Percentiles rank a stretch among this genome's conserved stretches.
Evolutionary conservation across 2,888 invertebrate species (phyloP).

Genomic region (Plagodis dolabraria): DNA sequence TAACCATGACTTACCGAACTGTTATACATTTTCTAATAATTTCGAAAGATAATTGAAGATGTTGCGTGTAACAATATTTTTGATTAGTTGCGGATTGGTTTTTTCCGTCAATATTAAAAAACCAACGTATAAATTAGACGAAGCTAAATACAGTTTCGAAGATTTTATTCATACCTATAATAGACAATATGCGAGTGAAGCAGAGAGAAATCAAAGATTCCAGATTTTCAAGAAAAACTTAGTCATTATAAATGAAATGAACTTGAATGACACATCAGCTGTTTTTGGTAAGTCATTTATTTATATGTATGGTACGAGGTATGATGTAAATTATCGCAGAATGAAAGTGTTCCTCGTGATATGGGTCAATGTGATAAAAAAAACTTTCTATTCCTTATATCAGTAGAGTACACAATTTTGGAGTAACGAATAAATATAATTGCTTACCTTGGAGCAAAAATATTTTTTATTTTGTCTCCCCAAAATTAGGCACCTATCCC

Average conservation of each 20-base stretch:
- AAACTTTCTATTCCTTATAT: too few relatives aligned
- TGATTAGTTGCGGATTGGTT: neutral
- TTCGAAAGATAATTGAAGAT: neutral
- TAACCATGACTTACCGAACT: too few relatives aligned
- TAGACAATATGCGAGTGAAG: neutral
- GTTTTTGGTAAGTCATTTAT: conserved; percentile 1
- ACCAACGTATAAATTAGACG: conserved; percentile 1
- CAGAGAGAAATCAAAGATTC: neutral
- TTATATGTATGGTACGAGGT: too few relatives aligned
- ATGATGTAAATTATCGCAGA: too few relatives aligned
- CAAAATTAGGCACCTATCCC: too few relatives aligned
- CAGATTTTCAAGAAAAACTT: conserved; percentile 8
- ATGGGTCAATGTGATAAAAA: too few relatives aligned
- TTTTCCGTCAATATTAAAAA: neutral
- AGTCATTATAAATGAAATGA: conserved; percentile 1
- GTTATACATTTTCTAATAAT: neutral
- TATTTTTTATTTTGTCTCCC: too few relatives aligned
- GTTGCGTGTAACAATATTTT: conserved; percentile 20
- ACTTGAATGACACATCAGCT: neutral
- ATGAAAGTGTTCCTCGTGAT: too few relatives aligned
- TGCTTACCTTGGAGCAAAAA: too few relatives aligned
- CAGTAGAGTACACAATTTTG: too few relatives aligned
- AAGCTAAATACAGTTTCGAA: neutral
- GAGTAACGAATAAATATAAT: too few relatives aligned
- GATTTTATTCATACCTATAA: conserved; percentile 6